Percentiles rank a stretch among this genome's conserved stretches.
These are phyloP conservation scores for Nycticorax nycticorax DNA, from an alignment of 2,113 vertebrate genomes.

Conservation along the genomic window DNA sequence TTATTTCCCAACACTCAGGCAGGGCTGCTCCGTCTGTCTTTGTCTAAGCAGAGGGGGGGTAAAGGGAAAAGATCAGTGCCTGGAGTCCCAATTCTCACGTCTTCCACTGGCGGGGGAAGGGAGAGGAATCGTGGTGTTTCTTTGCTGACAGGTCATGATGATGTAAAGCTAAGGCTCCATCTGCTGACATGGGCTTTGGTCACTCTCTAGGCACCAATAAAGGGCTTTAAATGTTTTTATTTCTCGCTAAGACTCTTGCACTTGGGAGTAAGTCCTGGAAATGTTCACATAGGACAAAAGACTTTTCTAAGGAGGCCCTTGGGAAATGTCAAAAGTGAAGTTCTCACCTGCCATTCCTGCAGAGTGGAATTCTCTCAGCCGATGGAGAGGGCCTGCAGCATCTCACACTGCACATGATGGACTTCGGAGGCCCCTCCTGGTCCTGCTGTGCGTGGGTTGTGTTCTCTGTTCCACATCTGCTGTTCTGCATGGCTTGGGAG, in stretches of 20 bases:
- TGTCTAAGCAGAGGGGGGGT: background rate
- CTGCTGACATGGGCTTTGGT: background rate
- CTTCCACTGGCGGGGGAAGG: background rate
- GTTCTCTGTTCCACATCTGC: background rate
- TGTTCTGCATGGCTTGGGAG: background rate
- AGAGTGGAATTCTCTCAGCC: background rate
- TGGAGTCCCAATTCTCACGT: background rate
- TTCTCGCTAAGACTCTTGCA: background rate
- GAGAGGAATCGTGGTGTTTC: background rate
- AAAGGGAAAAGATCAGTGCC: background rate
- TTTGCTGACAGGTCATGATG: background rate
- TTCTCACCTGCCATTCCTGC: background rate
- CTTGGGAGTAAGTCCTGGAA: background rate
- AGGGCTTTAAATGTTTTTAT: background rate
- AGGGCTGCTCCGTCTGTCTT: background rate
- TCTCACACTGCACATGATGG: accelerated
- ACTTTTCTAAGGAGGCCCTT: background rate
- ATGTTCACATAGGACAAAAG: background rate
- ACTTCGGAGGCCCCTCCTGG: background rate
- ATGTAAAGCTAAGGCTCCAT: background rate
- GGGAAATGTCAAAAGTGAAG: background rate
- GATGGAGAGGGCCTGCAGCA: background rate
- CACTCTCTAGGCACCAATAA: background rate
- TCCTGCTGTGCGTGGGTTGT: background rate
- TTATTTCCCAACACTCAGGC: background rate